Percentiles rank a stretch among this genome's conserved stretches.
These are phyloP conservation scores for Chiridota heheva DNA, from an alignment of 35 echinoderm and acorn worm genomes.

Conservation along the genomic window DNA sequence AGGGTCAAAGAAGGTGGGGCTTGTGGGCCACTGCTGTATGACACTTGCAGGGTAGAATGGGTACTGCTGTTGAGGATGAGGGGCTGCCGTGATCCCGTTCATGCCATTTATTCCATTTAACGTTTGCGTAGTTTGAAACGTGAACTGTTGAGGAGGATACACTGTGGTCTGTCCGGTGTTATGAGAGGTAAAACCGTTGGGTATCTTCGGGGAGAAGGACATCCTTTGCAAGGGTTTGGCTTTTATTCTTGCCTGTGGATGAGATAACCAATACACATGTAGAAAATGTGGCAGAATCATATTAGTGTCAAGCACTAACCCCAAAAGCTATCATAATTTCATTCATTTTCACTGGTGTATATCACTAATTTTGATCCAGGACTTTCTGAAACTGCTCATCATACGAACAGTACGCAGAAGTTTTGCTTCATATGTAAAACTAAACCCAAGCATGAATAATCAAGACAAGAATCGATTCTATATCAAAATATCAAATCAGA, in stretches of 20 bases:
- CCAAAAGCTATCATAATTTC: no score
- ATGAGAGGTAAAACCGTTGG: slow-evolving; percentile 76
- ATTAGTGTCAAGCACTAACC: no score
- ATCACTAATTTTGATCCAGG: no score
- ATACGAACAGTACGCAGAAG: no score
- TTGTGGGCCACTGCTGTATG: slow-evolving; percentile 77
- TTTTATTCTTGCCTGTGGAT: slow-evolving; percentile 93
- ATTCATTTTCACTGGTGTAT: no score
- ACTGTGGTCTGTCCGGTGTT: slow-evolving; percentile 48
- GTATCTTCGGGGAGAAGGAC: slow-evolving; percentile 58
- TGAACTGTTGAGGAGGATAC: slow-evolving; percentile 71
- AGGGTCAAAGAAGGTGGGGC: slow-evolving; percentile 76
- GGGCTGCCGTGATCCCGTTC: slow-evolving; percentile 20
- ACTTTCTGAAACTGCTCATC: no score
- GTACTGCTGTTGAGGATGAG: slow-evolving; percentile 61
- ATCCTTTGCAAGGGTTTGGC: slow-evolving; percentile 96
- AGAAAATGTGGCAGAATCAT: no score
- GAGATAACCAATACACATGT: no score
- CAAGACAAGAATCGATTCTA: no score
- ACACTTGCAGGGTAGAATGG: slow-evolving; percentile 69
- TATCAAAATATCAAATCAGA: no score
- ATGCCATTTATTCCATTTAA: not conserved
- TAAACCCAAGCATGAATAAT: no score
- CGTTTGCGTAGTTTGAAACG: slow-evolving; percentile 28
- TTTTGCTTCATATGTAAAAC: no score